Base-by-base conservation (phyloP, 2,113 vertebrate genomes). In the Antigone vipio region DNA sequence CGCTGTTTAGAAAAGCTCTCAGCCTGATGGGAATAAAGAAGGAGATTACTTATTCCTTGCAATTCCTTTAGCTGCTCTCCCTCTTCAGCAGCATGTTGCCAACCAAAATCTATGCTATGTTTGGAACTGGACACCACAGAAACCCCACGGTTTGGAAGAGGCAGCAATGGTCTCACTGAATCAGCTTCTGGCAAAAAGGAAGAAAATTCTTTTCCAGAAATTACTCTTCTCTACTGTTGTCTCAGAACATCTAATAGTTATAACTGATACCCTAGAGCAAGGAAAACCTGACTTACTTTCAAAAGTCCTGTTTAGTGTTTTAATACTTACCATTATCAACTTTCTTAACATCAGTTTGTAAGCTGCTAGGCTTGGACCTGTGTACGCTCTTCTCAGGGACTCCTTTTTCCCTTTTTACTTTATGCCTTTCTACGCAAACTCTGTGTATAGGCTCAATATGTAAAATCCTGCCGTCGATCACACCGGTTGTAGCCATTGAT, bases 371-470 rank as follows among this genome's bases (percentile, higher is more conserved):
- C 60, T 47, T 59, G 23, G 27, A 53, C 20, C 32, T 17, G 4
- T 27, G 4, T 12, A 64, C 85, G 62, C 26, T 71, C 69, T 64
- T 45, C 26, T 55, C 27, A 35, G 30, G 23, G 22, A 6, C 17
- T 67, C 21, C 11, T 20, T 35, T 52, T 84, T 30, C 17, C 63
- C 40, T 44, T 63, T 52, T 55, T 30, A 32, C 9, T 3, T n/a
- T 12, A 11, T 45, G 17, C 9, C 20, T 69, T 49, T 30, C 55
- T 20, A 15, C 40, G 34, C 8, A 59, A 85, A 13, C 9, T 30
- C 26, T 1, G 0, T 23, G 50, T 45, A 15, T 9, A 59, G n/a
- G n/a, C 27, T 77, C 52, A 67, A 4, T 4, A 18, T 1, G 11
- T 26, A 60, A 84, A 44, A 71, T 35, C 38, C 52, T 59, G 11